Base-by-base conservation (phyloP, 92 coral and sea anemone species). In the Zoanthus gigantus region DNA sequence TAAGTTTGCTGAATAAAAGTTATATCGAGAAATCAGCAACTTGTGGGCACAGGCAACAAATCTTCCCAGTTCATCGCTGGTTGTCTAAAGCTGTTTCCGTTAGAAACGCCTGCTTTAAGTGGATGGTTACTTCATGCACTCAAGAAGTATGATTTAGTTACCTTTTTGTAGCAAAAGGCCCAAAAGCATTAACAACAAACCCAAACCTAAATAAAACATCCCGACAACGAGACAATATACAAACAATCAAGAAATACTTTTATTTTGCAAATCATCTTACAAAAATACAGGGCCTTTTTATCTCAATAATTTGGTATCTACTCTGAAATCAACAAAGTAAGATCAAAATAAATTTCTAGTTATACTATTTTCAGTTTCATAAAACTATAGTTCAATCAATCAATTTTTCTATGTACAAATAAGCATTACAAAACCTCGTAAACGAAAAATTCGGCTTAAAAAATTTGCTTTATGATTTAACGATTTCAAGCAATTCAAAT, bases 271-370 rank as follows among this genome's bases (percentile, higher is more conserved):
- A 13, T 7, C 32, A 57, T 58, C 17, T 13, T 78, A 78, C 83
- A 78, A 78, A 78, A 78, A 78, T 78, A 78, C 34, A 14, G 48
- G 71, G 53, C 48, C 53, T 48, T 18, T 77, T 77, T 13, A 75
- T 52, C 57, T 77, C 45, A 30, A 60, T 77, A 9, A 13, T 30
- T 30, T 29, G 30, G 31, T 15, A 57, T 37, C 54, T 34, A 63
- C 71, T 14, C 28, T 31, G 56, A 58, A 78, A 60, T 78, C 66
- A 11, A 9, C 31, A 1, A 57, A 30, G 50, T 9, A 58, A 78
- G 28, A 30, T 78, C 69, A 78, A 78, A 78, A 78, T 60, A 37
- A 14, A 32, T 63, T 53, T 77, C 28, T 16, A n/a, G 53, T 28
- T 23, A 74, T 28, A 29, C 9, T 23, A 31, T 5, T 16, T 17